Conservation (phyloP, 2,888 invertebrate species). For the Thalpophila matura region DNA sequence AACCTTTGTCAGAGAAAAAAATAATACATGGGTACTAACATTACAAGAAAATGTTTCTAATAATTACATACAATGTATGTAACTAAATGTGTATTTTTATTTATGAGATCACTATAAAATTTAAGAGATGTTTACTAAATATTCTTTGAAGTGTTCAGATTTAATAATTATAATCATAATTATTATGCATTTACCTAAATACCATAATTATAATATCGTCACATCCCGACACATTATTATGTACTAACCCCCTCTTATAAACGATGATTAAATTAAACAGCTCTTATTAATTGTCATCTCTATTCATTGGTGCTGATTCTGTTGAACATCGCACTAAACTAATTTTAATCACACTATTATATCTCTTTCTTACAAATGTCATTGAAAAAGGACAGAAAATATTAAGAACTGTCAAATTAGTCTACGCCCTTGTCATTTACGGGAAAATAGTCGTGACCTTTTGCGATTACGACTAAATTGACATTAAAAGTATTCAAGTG, state of each 20-base stretch:
- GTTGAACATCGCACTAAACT: too few species aligned
- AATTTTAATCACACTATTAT: too few species aligned
- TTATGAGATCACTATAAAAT: conserved; percentile 45
- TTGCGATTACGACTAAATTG: too few species aligned
- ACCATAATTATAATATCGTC: conserved; percentile 29
- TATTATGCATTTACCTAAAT: conserved; percentile 54
- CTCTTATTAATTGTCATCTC: too few species aligned
- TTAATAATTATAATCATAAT: conserved; percentile 51
- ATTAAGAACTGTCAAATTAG: too few species aligned
- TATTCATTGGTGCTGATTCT: too few species aligned
- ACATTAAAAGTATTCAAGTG: too few species aligned
- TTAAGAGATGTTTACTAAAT: conserved; percentile 55
- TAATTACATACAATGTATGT: conserved; percentile 63
- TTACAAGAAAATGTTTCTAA: conserved; percentile 44
- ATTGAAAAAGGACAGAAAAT: too few species aligned
- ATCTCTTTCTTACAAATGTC: too few species aligned
- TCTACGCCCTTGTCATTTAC: too few species aligned
- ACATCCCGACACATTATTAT: conserved; percentile 30
- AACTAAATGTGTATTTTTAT: conserved; percentile 38
- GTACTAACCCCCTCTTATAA: conserved; percentile 8
- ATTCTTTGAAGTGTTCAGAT: conserved; percentile 64
- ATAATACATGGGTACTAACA: conserved; percentile 6
- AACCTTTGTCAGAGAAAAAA: conserved; percentile 24
- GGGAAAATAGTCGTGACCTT: too few species aligned
- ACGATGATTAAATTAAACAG: too few species aligned